These are phyloP conservation scores for Nipponia nippon DNA, from an alignment of 2,113 vertebrate genomes.

Conservation along the genomic window DNA sequence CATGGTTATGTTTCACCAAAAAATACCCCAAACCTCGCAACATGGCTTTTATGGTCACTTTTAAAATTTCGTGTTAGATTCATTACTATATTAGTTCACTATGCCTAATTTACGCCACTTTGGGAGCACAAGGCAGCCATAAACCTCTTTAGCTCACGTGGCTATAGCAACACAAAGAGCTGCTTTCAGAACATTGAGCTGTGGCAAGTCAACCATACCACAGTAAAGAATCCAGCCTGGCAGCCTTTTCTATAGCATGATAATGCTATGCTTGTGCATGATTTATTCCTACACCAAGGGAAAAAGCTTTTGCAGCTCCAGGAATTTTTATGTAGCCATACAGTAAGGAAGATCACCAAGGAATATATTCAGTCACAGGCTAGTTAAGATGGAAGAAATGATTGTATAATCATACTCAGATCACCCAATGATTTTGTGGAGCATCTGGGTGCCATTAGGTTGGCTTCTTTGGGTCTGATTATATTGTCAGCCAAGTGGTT, in stretches of 20 bases:
- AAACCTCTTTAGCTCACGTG: background rate
- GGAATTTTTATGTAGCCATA: background rate
- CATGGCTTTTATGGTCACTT: background rate
- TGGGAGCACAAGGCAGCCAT: background rate
- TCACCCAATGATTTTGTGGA: background rate
- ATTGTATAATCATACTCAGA: background rate
- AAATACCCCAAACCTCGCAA: background rate
- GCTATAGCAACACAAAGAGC: background rate
- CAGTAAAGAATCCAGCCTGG: background rate
- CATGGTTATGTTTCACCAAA: background rate
- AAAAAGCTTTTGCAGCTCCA: background rate
- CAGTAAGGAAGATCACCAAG: background rate
- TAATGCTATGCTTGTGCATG: rapidly evolving
- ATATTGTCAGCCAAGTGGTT: background rate
- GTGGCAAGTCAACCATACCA: background rate
- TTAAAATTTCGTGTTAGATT: background rate
- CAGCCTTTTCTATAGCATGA: background rate
- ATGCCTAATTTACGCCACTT: background rate
- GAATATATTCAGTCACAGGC: background rate
- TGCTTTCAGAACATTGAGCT: background rate
- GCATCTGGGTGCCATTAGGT: background rate
- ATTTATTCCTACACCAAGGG: background rate
- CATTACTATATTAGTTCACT: background rate
- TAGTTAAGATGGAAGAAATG: background rate
- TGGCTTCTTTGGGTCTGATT: background rate